Conservation (phyloP, 2,888 invertebrate genomes). For the Cerceris ruficornis region DNA sequence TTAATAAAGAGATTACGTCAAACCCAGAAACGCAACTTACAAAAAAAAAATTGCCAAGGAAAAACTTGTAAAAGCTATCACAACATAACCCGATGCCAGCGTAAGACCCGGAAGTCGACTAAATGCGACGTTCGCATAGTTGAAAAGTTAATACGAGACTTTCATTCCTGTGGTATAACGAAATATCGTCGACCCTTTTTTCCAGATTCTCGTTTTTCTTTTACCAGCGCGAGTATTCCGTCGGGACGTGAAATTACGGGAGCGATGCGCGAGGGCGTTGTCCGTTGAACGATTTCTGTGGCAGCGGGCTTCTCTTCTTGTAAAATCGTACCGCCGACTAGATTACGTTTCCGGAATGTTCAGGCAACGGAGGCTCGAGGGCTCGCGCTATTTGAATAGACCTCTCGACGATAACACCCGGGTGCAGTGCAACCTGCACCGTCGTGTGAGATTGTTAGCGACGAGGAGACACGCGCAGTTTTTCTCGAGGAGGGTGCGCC, state of each 20-base stretch:
- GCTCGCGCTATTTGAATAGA: constrained; percentile 54
- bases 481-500: not conserved
- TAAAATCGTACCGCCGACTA: constrained; percentile 53
- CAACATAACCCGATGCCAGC: not conserved
- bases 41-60: not conserved
- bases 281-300: constrained; percentile 52
- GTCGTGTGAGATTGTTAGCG: constrained; percentile 40
- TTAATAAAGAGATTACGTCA: not conserved
- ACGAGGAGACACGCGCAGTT: constrained; percentile 12
- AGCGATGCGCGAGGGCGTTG: constrained; percentile 42
- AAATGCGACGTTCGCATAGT: not conserved
- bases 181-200: constrained; percentile 12
- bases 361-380: constrained; percentile 43
- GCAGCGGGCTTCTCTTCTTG: constrained; percentile 26
- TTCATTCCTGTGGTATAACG: not conserved
- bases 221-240: constrained; percentile 23
- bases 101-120: constrained; percentile 3
- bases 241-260: constrained; percentile 22
- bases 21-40: not conserved
- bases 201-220: constrained; percentile 10
- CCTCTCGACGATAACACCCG: constrained; percentile 46
- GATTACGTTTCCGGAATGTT: constrained; percentile 59
- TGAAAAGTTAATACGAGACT: constrained; percentile 25
- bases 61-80: not conserved
- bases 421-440: constrained; percentile 14